phyloP scores from a whole-genome alignment of 2,113 vertebrate species.

The Hydrolagus affinis region DNA sequence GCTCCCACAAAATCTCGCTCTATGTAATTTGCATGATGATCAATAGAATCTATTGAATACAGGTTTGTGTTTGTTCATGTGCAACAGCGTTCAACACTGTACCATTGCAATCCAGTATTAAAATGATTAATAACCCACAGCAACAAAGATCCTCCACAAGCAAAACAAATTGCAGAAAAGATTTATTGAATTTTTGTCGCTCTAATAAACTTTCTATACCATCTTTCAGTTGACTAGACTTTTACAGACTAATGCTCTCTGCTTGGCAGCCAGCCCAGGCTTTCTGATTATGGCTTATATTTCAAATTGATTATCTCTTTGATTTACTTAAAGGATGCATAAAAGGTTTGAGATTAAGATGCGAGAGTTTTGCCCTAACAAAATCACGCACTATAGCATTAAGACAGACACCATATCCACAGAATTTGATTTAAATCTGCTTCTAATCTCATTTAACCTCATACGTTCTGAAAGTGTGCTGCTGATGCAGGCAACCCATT shows the following conservation, averaged over 20 bases:
- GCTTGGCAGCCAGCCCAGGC: conserved; percentile 9
- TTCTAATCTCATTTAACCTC: conserved; percentile 25
- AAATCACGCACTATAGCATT: conserved; percentile 25
- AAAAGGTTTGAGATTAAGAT: conserved; percentile 28
- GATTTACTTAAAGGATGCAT: conserved; percentile 25
- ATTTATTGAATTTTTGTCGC: conserved; percentile 18
- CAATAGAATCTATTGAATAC: neutral
- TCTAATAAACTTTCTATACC: conserved; percentile 16
- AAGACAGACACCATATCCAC: conserved; percentile 14
- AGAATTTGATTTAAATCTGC: conserved; percentile 27
- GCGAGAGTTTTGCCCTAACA: neutral
- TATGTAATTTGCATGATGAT: neutral
- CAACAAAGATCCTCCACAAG: neutral
- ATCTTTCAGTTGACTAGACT: conserved; percentile 13
- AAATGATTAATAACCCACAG: conserved; percentile 2
- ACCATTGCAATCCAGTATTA: neutral
- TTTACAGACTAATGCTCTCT: conserved; percentile 7
- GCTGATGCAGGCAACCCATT: neutral
- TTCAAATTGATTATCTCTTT: conserved; percentile 27
- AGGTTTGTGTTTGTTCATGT: conserved; percentile 6
- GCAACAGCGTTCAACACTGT: conserved; percentile 9
- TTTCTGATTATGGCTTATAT: conserved; percentile 28
- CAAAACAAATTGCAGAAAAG: conserved; percentile 21
- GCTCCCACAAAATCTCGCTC: neutral
- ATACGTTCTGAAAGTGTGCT: conserved; percentile 8